Evolutionary conservation across 2,797 vertebrate species (phyloP).

Genomic region (Lepidocolaptes lacrymiger): DNA sequence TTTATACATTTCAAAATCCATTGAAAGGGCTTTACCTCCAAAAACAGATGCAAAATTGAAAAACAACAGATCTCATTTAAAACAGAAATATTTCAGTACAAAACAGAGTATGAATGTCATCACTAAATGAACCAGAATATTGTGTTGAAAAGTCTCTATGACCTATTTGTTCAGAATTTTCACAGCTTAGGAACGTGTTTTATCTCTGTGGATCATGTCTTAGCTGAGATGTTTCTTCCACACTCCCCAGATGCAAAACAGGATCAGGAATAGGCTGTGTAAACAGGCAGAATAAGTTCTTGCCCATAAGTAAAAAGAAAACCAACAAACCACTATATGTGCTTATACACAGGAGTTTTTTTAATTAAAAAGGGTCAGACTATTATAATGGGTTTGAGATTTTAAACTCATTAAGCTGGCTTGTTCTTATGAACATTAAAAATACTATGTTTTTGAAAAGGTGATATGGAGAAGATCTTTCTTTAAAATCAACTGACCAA

Average conservation of each 20-base stretch:
- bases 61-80: neutral
- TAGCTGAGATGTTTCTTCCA: neutral
- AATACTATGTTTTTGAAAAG: neutral
- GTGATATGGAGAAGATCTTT: neutral
- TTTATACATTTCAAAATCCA: neutral
- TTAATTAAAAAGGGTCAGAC: neutral
- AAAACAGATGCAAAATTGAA: neutral
- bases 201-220: neutral
- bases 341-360: neutral
- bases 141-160: neutral
- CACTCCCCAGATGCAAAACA: neutral
- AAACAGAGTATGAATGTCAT: neutral
- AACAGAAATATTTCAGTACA: neutral
- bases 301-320: neutral
- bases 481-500: neutral
- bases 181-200: neutral
- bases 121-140: neutral
- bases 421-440: neutral
- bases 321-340: rapidly evolving
- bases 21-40: neutral
- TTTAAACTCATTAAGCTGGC: neutral
- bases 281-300: neutral
- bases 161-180: neutral
- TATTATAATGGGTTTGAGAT: neutral
- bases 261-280: neutral